phyloP scores from a whole-genome alignment of 2,888 invertebrate species.

The Drosophila differens region DNA sequence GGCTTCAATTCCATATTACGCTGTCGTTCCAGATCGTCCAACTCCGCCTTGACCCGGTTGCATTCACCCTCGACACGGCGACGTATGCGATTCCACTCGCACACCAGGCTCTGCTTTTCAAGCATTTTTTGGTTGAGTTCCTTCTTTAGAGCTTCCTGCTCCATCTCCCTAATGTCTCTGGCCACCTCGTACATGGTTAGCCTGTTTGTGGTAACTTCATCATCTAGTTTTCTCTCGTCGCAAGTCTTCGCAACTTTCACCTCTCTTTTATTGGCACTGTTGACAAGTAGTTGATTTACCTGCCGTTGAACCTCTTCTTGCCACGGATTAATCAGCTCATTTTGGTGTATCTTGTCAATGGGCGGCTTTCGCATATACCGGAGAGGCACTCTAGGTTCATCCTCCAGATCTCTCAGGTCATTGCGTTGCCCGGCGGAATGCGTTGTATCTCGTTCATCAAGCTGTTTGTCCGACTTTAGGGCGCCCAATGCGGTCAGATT shows the following conservation, averaged over 20 bases:
- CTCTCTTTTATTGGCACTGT: neutral
- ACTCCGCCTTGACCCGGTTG: slow-evolving; percentile 22
- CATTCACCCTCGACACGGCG: slow-evolving; percentile 30
- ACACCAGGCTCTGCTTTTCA: slow-evolving; percentile 19
- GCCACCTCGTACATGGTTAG: neutral
- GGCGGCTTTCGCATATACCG: neutral
- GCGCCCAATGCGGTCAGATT: neutral
- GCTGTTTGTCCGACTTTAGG: neutral
- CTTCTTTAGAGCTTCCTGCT: neutral
- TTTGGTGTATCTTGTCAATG: neutral
- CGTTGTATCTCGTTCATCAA: neutral
- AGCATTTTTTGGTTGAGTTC: slow-evolving; percentile 9
- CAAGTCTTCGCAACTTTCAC: neutral
- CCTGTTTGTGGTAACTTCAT: neutral
- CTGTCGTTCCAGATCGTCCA: slow-evolving; percentile 4
- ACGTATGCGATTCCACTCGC: slow-evolving; percentile 36
- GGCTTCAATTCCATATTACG: neutral
- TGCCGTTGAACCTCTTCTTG: slow-evolving; percentile 13
- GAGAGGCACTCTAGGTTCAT: neutral
- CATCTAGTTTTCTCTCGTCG: neutral
- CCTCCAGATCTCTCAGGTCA: neutral
- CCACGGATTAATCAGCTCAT: slow-evolving; percentile 12
- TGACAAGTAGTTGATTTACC: neutral
- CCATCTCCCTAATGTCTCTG: slow-evolving; percentile 4
- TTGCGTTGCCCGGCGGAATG: neutral